A percentile compares a stretch with the other conserved stretches of the same genome.
phyloP scores from a whole-genome alignment of 1,140 invertebrate species.

The Aphaenogaster floridana region DNA sequence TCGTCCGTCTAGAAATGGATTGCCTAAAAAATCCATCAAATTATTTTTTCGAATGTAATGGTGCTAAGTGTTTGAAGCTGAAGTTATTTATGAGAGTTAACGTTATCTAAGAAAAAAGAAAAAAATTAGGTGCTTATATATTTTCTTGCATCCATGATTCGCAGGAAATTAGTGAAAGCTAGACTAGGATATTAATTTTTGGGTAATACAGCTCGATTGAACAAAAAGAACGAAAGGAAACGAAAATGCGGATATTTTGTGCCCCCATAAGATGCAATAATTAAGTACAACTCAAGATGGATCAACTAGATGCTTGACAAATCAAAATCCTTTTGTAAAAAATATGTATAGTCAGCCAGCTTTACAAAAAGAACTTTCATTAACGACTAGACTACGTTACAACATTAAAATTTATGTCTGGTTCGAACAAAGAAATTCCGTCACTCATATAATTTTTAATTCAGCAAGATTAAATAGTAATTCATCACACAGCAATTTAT shows the following conservation, averaged over 20 bases:
- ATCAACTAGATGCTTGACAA: conserved; percentile 79
- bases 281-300: conserved; percentile 79
- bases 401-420: conserved; percentile 64
- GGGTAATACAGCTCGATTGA: conserved; percentile 80
- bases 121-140: conserved; percentile 80
- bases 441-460: conserved; percentile 24
- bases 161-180: conserved; percentile 69
- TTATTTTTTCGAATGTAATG: conserved; percentile 83
- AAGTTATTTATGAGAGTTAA: conserved; percentile 82
- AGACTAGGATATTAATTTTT: conserved; percentile 76
- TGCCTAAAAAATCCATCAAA: conserved; percentile 81
- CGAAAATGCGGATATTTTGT: conserved; percentile 65
- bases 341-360: conserved; percentile 67
- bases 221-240: conserved; percentile 50
- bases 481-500: conserved; percentile 3
- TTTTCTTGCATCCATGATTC: conserved; percentile 78
- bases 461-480: neutral
- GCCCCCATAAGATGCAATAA: conserved; percentile 80
- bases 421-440: conserved; percentile 78
- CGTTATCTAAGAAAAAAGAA: conserved; percentile 70
- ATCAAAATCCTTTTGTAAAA: conserved; percentile 78
- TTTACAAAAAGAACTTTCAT: conserved; percentile 74
- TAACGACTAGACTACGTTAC: conserved; percentile 61
- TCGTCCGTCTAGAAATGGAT: conserved; percentile 84
- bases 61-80: conserved; percentile 83